These are phyloP conservation scores for Channa argus DNA, from an alignment of 2,113 vertebrate genomes.

Conservation along the genomic window DNA sequence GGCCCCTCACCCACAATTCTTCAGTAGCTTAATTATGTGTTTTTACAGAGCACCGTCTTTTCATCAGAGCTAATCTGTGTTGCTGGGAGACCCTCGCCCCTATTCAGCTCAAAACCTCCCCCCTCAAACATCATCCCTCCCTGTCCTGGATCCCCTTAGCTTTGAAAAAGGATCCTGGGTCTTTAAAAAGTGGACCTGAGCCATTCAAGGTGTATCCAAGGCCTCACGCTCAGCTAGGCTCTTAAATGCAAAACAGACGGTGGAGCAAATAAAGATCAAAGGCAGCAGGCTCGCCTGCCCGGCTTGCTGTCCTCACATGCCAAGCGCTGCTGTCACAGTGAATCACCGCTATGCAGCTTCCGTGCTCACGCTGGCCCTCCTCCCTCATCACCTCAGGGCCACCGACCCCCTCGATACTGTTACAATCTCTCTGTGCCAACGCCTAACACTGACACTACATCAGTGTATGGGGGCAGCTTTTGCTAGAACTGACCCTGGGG, in stretches of 20 bases:
- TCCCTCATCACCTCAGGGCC: constrained; percentile 46
- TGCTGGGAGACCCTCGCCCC: constrained; percentile 57
- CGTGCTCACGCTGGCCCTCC: constrained; percentile 39
- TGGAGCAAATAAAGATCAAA: constrained; percentile 85
- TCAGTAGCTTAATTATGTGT: constrained; percentile 61
- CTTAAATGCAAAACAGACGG: constrained; percentile 86
- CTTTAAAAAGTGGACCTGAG: constrained; percentile 76
- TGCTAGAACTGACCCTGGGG: constrained; percentile 32
- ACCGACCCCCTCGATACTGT: constrained; percentile 26
- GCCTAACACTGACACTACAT: constrained; percentile 39
- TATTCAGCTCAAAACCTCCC: constrained; percentile 40
- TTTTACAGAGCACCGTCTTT: constrained; percentile 63
- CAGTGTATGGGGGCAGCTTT: neutral
- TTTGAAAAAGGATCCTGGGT: constrained; percentile 82
- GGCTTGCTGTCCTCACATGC: constrained; percentile 82
- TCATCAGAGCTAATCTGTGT: constrained; percentile 71
- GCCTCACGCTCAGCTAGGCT: constrained; percentile 80
- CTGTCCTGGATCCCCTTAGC: constrained; percentile 65
- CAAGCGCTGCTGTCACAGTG: constrained; percentile 81
- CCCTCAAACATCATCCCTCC: constrained; percentile 66
- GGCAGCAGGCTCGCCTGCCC: constrained; percentile 69
- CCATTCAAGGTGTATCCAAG: constrained; percentile 83
- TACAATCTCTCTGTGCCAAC: constrained; percentile 35
- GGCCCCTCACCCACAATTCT: constrained; percentile 51
- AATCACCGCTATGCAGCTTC: constrained; percentile 78